Percentiles rank a stretch among this genome's conserved stretches.
Evolutionary conservation across 2,888 invertebrate genomes (phyloP).

Genomic region (Melanophora roralis): DNA sequence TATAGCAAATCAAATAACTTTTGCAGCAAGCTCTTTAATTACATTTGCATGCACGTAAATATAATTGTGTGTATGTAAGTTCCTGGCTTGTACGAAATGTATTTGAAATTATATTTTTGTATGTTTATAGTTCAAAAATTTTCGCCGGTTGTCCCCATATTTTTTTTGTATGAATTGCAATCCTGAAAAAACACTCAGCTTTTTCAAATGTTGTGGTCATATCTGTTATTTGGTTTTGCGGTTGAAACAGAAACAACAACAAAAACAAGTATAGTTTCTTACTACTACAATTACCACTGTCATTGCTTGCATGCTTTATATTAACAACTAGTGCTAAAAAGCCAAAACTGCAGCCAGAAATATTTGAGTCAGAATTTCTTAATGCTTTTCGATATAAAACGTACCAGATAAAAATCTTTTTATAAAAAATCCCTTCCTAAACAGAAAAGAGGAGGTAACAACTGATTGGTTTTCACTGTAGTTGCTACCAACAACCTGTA

Average conservation of each 20-base stretch:
- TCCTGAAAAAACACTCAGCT: constrained; percentile 36
- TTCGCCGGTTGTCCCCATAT: constrained; percentile 34
- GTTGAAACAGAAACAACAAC: neutral
- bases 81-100: too few species aligned
- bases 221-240: constrained; percentile 44
- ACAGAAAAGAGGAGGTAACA: too few species aligned
- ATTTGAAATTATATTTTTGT: constrained; percentile 29
- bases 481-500: too few species aligned
- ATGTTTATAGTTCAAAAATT: constrained; percentile 15
- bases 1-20: neutral
- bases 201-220: constrained; percentile 47
- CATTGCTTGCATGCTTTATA: neutral
- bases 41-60: neutral
- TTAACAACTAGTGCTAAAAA: neutral
- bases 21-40: neutral
- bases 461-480: too few species aligned
- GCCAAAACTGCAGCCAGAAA: neutral
- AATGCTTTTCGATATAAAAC: too few species aligned
- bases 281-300: constrained; percentile 29
- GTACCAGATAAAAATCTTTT: too few species aligned
- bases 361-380: neutral
- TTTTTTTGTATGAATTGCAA: constrained; percentile 34
- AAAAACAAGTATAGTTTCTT: neutral
- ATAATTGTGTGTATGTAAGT: neutral
- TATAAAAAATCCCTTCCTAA: too few species aligned